Evolutionary conservation across 2,113 vertebrate species (phyloP).

Genomic region (Takifugu flavidus): DNA sequence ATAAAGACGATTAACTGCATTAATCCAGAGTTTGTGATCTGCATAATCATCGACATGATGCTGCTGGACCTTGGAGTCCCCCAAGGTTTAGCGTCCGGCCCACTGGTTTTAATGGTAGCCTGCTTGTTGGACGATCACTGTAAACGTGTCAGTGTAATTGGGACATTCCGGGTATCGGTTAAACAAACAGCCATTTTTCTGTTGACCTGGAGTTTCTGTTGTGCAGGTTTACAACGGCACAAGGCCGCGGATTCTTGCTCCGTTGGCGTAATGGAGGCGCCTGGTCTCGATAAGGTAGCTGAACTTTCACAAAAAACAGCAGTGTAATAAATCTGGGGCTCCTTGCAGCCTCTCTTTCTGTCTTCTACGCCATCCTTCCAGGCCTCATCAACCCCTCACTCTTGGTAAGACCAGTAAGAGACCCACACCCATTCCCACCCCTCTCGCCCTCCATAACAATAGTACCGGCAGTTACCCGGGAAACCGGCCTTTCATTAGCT

Average conservation of each 20-base stretch:
- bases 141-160: too few species aligned
- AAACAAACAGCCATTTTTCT: too few species aligned
- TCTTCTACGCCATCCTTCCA: conserved; percentile 23
- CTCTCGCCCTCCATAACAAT: conserved; percentile 58
- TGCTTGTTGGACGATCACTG: too few species aligned
- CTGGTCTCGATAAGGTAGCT: conserved; percentile 14
- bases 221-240: too few species aligned
- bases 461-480: conserved; percentile 64
- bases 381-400: conserved; percentile 26
- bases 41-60: too few species aligned
- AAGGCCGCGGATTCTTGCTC: too few species aligned
- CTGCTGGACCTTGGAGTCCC: neutral
- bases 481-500: conserved; percentile 66
- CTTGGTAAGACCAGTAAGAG: conserved; percentile 30
- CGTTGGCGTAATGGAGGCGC: neutral
- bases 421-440: conserved; percentile 15
- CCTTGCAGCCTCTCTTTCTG: conserved; percentile 27
- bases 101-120: neutral
- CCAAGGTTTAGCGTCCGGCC: neutral
- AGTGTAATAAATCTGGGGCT: conserved; percentile 65
- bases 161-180: too few species aligned
- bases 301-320: conserved; percentile 52
- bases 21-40: too few species aligned
- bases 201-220: too few species aligned
- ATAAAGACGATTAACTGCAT: too few species aligned